Evolutionary conservation across 2,113 vertebrate genomes (phyloP).

Genomic region (Bettongia penicillata): DNA sequence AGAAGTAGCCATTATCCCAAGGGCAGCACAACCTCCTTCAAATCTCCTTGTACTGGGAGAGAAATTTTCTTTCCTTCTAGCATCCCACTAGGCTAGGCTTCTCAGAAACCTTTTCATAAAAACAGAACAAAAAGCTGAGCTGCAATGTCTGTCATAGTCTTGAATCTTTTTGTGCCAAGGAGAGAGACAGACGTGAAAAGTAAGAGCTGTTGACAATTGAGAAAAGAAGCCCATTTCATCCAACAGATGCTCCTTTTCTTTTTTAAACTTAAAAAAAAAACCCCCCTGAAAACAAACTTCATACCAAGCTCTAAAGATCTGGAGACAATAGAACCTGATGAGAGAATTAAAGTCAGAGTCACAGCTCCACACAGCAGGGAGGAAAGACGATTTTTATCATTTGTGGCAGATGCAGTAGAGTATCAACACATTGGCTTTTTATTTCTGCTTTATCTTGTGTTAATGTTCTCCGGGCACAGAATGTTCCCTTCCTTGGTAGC

Average conservation of each 20-base stretch:
- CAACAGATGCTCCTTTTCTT: constrained; percentile 33
- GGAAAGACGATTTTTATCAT: constrained; percentile 37
- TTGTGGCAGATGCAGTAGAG: constrained; percentile 18
- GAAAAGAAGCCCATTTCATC: constrained; percentile 10
- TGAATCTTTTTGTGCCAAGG: constrained; percentile 16
- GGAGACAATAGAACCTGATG: constrained; percentile 15
- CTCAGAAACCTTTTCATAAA: constrained; percentile 21
- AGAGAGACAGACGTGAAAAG: background rate
- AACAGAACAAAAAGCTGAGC: background rate
- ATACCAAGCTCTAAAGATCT: constrained; percentile 11
- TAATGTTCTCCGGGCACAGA: constrained; percentile 21
- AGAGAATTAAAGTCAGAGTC: constrained; percentile 39
- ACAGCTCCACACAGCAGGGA: background rate
- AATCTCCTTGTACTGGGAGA: background rate
- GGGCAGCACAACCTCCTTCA: background rate
- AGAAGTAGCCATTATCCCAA: background rate
- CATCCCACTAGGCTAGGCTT: background rate
- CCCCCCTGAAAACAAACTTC: background rate
- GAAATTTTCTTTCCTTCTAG: background rate
- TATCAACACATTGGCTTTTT: background rate
- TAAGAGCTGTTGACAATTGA: constrained; percentile 12
- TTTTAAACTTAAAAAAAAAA: constrained; percentile 61
- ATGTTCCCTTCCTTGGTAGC: background rate
- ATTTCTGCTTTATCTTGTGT: constrained; percentile 32
- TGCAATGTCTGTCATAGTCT: constrained; percentile 5